Conservation (phyloP, 2,888 invertebrate genomes). For the Abrostola triplasia region DNA sequence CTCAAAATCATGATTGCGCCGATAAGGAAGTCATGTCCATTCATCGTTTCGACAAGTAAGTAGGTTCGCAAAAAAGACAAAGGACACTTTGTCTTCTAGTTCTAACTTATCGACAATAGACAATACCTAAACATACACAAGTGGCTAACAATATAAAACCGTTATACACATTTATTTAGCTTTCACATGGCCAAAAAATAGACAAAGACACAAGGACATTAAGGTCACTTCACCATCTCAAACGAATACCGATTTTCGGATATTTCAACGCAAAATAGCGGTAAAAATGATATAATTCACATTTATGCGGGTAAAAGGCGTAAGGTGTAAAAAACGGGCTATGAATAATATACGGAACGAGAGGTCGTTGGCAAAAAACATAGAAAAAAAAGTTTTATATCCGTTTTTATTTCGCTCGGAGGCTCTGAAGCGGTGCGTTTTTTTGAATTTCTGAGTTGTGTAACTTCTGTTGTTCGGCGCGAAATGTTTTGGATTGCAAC, state of each 20-base stretch:
- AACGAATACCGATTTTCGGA: slow-evolving; percentile 41
- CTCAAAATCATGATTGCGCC: too few relatives aligned
- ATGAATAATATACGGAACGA: slow-evolving; percentile 67
- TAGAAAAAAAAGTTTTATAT: slow-evolving; percentile 58
- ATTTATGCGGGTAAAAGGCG: slow-evolving; percentile 54
- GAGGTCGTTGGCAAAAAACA: slow-evolving; percentile 58
- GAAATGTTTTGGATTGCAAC: slow-evolving; percentile 43
- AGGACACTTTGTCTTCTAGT: neutral
- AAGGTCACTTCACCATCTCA: slow-evolving; percentile 18
- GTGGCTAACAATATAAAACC: neutral
- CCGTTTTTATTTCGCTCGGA: slow-evolving; percentile 55
- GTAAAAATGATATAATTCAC: slow-evolving; percentile 59
- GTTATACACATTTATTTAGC: neutral
- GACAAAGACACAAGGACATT: slow-evolving; percentile 6
- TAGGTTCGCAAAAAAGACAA: too few relatives aligned
- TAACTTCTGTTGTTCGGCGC: slow-evolving; percentile 47
- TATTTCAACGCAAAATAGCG: slow-evolving; percentile 50
- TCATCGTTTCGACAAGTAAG: too few relatives aligned
- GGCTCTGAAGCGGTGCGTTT: slow-evolving; percentile 30
- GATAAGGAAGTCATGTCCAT: too few relatives aligned
- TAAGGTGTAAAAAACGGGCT: slow-evolving; percentile 61
- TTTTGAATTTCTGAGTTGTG: slow-evolving; percentile 51
- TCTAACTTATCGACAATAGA: neutral
- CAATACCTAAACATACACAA: neutral
- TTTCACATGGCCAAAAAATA: slow-evolving; percentile 16